These are phyloP conservation scores for Gymnocheta viridis DNA, from an alignment of 2,888 invertebrate genomes.

Conservation along the genomic window DNA sequence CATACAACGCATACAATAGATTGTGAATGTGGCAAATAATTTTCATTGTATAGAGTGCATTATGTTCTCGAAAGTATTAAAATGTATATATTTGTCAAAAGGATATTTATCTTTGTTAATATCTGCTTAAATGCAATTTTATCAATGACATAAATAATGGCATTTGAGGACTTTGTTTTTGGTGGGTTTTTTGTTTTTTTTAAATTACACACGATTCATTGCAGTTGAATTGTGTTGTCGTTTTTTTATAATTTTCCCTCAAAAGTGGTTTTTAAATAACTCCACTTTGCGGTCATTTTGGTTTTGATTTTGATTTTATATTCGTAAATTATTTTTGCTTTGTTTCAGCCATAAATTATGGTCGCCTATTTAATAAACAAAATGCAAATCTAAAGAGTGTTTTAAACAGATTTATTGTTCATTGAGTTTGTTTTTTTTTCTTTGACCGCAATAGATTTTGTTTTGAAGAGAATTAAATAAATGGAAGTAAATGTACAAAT, in stretches of 20 bases:
- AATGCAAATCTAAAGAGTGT: background rate
- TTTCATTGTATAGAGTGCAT: background rate
- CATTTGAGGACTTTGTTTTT: background rate
- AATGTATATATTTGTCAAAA: background rate
- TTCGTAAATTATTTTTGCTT: constrained; percentile 36
- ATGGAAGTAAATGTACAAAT: too few relatives aligned
- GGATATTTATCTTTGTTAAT: background rate
- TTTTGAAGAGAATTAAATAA: background rate
- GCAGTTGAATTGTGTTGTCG: constrained; percentile 18
- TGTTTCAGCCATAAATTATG: constrained; percentile 57
- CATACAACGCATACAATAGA: too few relatives aligned
- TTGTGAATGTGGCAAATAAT: too few relatives aligned
- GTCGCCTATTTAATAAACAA: constrained; percentile 27
- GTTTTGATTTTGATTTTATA: constrained; percentile 32
- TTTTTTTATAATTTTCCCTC: constrained; percentile 4
- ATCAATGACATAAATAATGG: constrained; percentile 6
- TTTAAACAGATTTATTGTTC: background rate
- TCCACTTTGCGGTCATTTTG: constrained; percentile 41
- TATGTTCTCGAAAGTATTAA: background rate
- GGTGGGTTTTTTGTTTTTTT: background rate
- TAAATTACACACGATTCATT: constrained; percentile 3
- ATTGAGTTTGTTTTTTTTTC: background rate
- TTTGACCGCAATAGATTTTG: background rate
- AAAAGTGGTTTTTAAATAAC: constrained; percentile 48
- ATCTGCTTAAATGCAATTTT: background rate